Evolutionary conservation across 2,113 vertebrate genomes (phyloP).

Genomic region (Nibea albiflora): DNA sequence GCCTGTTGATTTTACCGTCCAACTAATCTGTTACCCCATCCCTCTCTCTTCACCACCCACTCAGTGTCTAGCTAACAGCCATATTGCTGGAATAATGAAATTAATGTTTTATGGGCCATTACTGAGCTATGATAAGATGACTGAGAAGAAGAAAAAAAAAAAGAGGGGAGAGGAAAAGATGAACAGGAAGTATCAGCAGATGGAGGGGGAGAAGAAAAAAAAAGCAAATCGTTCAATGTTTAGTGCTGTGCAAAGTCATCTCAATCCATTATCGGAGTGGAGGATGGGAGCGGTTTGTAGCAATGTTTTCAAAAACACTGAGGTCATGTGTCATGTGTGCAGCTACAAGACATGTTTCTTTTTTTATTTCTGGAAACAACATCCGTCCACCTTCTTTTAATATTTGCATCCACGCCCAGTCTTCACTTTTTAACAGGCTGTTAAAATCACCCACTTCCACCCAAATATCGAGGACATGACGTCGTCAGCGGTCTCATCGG

Average conservation of each 20-base stretch:
- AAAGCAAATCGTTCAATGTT: background rate
- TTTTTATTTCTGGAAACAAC: background rate
- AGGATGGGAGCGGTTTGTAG: background rate
- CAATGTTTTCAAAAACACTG: background rate
- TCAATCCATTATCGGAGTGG: background rate
- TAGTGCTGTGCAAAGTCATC: background rate
- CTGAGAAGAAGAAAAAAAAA: slow-evolving; percentile 45
- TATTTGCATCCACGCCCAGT: too few relatives aligned
- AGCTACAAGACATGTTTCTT: background rate
- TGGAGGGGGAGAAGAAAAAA: background rate
- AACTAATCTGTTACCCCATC: slow-evolving; percentile 45
- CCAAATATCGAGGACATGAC: background rate
- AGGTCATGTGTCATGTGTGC: background rate
- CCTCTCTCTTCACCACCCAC: slow-evolving; percentile 26
- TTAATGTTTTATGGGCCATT: slow-evolving; percentile 82
- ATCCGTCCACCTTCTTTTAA: too few relatives aligned
- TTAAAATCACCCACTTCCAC: background rate
- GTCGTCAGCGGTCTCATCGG: background rate
- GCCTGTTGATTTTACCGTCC: slow-evolving; percentile 49
- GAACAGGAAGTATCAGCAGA: slow-evolving; percentile 19
- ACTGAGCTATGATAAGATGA: slow-evolving; percentile 63
- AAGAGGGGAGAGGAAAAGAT: slow-evolving; percentile 19
- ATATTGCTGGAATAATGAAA: slow-evolving; percentile 74
- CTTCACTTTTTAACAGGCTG: background rate
- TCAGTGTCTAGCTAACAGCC: slow-evolving; percentile 57